Conservation (phyloP, 2,888 invertebrate species). For the Cephus pulcher region DNA sequence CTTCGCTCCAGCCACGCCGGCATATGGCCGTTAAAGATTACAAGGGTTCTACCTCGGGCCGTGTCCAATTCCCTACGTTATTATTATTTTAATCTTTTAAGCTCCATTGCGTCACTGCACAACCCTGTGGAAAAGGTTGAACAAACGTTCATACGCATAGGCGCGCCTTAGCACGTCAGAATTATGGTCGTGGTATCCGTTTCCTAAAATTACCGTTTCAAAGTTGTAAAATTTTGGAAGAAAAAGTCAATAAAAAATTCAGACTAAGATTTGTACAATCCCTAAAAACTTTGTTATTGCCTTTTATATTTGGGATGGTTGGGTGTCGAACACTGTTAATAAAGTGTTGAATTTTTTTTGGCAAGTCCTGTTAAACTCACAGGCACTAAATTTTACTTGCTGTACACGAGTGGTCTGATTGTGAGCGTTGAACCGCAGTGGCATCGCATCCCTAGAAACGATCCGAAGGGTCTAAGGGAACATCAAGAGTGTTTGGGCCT, state of each 20-base stretch:
- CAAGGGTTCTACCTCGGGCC: conserved; percentile 50
- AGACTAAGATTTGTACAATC: background rate
- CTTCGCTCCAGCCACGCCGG: conserved; percentile 53
- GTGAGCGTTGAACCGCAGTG: background rate
- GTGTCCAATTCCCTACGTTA: conserved; percentile 61
- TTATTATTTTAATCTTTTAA: conserved; percentile 60
- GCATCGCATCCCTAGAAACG: background rate
- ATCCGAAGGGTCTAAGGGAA: background rate
- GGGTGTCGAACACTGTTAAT: background rate
- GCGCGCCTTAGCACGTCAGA: background rate
- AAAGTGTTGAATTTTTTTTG: no score
- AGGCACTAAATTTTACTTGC: background rate
- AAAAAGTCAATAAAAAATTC: background rate
- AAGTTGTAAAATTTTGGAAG: no score
- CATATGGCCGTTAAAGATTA: conserved; percentile 62
- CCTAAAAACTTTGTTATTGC: background rate
- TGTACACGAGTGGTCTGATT: background rate
- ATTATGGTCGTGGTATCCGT: no score
- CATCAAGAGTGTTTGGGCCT: background rate
- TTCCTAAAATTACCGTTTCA: no score
- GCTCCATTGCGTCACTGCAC: conserved; percentile 24
- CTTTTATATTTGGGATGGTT: background rate
- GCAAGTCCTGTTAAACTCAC: background rate
- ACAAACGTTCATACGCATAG: background rate
- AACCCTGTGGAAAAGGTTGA: background rate